Conservation (phyloP, 2,888 invertebrate species). For the Baronia brevicornis region DNA sequence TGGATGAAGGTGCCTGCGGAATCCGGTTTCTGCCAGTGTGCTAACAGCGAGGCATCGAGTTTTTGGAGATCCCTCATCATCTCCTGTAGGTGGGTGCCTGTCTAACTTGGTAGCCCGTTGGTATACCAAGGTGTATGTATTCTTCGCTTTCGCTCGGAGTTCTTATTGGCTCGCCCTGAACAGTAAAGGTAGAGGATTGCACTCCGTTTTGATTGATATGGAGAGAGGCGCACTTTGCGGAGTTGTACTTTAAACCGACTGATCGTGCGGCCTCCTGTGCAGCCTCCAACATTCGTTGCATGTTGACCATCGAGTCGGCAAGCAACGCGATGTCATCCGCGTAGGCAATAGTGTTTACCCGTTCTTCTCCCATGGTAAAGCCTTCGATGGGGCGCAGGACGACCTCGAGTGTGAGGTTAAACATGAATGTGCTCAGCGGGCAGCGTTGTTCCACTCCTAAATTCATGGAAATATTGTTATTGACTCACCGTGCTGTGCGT, state of each 20-base stretch:
- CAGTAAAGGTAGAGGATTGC: background rate
- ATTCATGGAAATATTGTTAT: background rate
- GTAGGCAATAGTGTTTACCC: too few relatives aligned
- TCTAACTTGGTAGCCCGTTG: background rate
- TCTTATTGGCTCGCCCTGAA: background rate
- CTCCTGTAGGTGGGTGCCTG: background rate
- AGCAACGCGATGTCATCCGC: too few relatives aligned
- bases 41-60: slow-evolving; percentile 1
- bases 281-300: too few relatives aligned
- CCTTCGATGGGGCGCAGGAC: background rate
- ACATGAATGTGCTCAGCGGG: slow-evolving; percentile 3
- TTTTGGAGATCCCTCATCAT: background rate
- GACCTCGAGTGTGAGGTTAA: slow-evolving; percentile 1
- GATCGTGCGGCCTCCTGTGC: too few relatives aligned
- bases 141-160: background rate
- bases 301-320: too few relatives aligned
- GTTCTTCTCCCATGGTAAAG: too few relatives aligned
- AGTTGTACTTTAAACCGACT: too few relatives aligned
- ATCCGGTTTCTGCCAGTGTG: slow-evolving; percentile 4
- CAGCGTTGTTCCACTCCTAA: background rate
- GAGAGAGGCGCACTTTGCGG: too few relatives aligned
- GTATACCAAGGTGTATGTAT: slow-evolving; percentile 23
- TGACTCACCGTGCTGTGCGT: background rate
- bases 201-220: background rate
- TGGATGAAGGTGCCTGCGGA: background rate